Base-by-base conservation (phyloP, 1,140 invertebrate species). In the Drosophila nebulosa region DNA sequence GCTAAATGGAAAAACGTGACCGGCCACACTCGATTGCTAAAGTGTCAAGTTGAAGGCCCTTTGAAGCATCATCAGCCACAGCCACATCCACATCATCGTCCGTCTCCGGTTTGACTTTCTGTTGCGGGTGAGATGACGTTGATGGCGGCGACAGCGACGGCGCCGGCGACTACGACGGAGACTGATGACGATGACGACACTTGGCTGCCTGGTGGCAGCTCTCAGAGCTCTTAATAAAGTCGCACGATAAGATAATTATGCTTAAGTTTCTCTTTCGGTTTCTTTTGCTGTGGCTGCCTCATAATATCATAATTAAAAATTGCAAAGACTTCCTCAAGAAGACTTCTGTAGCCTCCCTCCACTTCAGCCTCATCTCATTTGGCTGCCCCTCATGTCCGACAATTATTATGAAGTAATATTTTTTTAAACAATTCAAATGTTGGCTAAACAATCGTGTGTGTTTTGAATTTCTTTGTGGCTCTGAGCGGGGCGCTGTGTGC, bases 1-100 rank as follows among this genome's bases (percentile, higher is more conserved):
- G 64, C 62, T 71, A 72, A 79, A 75, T 75, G 75, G 69, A 55
- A 67, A 62, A 84, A 84, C 71, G 71, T 83, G 75, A 79, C 62
- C 61, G 56, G 30, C 59, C 73, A 59, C 72, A 53, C 58, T 64
- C 42, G 57, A 78, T 24, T 39, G 68, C 59, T 73, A 50, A 62
- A 69, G 63, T 79, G 77, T 76, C 77, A 85, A 76, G 72, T 85
- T 84, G 79, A 84, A 84, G 79, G 79, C 73, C 80, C 60, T 76
- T 76, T 21, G 32, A 60, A 70, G 42, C 76, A 35, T 51, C 57
- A 64, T 68, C 21, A 35, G 24, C 39, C 27, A 26, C 50, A 27
- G 32, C 56, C 14, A 9, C 27, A 26, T 16, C 52, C 24, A 46
- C 52, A 46, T 16, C 26, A 16, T 27, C 27, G 32, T 26, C 58